Conservation (phyloP, 2,888 invertebrate species). For the Ctena decussata region DNA sequence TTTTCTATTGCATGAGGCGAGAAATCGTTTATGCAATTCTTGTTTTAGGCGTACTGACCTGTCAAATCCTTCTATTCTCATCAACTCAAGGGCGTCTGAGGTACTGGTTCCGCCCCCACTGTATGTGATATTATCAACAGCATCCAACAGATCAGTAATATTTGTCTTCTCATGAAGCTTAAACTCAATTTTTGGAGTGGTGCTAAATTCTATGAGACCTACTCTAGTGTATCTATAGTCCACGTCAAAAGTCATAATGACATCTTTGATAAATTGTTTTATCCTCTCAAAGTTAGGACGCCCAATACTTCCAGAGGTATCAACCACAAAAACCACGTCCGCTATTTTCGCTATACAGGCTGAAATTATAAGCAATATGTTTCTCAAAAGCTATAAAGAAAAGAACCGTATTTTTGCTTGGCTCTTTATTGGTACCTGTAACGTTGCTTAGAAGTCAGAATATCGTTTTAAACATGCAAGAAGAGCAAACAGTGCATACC, state of each 20-base stretch:
- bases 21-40: no score
- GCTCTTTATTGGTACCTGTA: no score
- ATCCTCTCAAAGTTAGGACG: slow-evolving; percentile 43
- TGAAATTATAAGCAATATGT: no score
- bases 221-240: slow-evolving; percentile 40
- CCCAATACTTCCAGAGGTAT: slow-evolving; percentile 62
- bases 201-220: slow-evolving; percentile 69
- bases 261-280: slow-evolving; percentile 50
- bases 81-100: slow-evolving; percentile 70
- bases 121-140: slow-evolving; percentile 58
- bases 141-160: slow-evolving; percentile 60
- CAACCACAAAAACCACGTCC: slow-evolving; percentile 58
- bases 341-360: slow-evolving; percentile 58
- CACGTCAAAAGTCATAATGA: slow-evolving; percentile 52
- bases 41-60: no score
- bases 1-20: no score
- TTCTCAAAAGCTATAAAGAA: no score
- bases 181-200: slow-evolving; percentile 62
- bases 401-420: no score
- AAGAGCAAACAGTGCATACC: no score
- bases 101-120: slow-evolving; percentile 73
- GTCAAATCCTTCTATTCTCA: slow-evolving; percentile 63
- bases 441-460: no score
- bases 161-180: slow-evolving; percentile 64
- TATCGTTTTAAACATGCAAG: no score